Evolutionary conservation across 2,888 invertebrate species (phyloP), one percentile per base, ranked within the genome.

Genomic region (Leptopilina syphax): DNA sequence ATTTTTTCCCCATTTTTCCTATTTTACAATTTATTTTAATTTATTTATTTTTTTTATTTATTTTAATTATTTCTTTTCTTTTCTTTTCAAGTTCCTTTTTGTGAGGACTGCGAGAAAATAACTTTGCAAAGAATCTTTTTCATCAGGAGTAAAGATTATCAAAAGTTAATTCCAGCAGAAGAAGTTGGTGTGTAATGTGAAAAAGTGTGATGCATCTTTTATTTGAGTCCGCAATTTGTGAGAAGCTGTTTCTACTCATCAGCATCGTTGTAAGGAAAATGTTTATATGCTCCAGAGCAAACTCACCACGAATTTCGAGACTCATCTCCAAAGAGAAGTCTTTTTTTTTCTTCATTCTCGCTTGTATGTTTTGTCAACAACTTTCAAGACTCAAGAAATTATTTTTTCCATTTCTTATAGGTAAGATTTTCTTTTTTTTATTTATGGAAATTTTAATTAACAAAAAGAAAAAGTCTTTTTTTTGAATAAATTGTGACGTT

Each of bases 141-240:
- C 57, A 57, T 73, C 73, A 34, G 9, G 41, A 73, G 73, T 73
- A 9, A n/a, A 73, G 73, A 73, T 73, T 57, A 73, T 73, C 73
- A 73, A 73, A 57, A 73, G 57, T 57, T 73, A 73, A 73, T 73
- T 57, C 18, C 57, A 57, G 34, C 34, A 73, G 41, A 34, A 70
- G 12, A 70, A 34, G 57, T 73, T 73, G 34, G 73, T 57, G 73
- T 57, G 34, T n/a, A 57, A 73, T 54, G 34, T 57, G 9, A 57
- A 54, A 57, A 57, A 73, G 13, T 34, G 73, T 73, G 57, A 73
- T 73, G 73, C 73, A 73, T 54, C 34, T 73, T 73, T 73, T 57
- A n/a, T 73, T 73, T 57, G 34, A n/a, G 54, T 34, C 34, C n/a
- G 63, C 63, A 57, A 34, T 57, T 50, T 27, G 73, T 54, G 57